Base-by-base conservation (phyloP, 1,140 invertebrate species). In the Eupristina koningsbergeri region DNA sequence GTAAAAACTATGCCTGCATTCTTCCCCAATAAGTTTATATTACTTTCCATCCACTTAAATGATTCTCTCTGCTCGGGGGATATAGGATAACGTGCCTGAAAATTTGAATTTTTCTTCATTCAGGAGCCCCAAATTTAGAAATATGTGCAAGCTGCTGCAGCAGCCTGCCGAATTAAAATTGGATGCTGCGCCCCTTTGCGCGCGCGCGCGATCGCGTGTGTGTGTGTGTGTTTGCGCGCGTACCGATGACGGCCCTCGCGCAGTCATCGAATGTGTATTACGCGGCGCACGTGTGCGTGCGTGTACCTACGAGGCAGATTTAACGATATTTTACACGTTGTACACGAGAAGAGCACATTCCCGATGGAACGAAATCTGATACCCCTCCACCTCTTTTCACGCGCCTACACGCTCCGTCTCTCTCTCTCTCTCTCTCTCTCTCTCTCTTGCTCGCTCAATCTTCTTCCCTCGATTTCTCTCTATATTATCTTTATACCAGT, bases 351-450 rank as follows among this genome's bases (percentile, higher is more conserved):
- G 86, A 89, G 86, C 71, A 53, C 80, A 87, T 87, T 86, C 85
- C 87, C 84, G 75, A 87, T 85, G 85, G 86, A 89, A 87, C 83
- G 85, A 85, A 88, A 89, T 86, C 86, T 83, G 87, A 89, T 86
- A 88, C 86, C 36, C 15, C 34, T 41, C 19, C 11, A 1, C 34
- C 29, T 77, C 75, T 39, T n/a, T 19, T 26, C 75, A 41, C n/a
- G n/a, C 73, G 7, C 71, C 1, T 45, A 6, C 41, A 29, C 71
- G 5, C 29, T 7, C 9, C 29, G 39, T 45, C 7, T 74, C 41
- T 75, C 29, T 58, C 45, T 58, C 47, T 75, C 47, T 5, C 41
- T 45, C 41, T 7, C 29, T 61, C 50, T 61, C 39, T 61, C 74
- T 76, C 74, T 76, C 74, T 19, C 9, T 61, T 58, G 36, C 74